Conservation (phyloP, 37 sponge, comb jelly and placozoan genomes). For the Haliclona indistincta region DNA sequence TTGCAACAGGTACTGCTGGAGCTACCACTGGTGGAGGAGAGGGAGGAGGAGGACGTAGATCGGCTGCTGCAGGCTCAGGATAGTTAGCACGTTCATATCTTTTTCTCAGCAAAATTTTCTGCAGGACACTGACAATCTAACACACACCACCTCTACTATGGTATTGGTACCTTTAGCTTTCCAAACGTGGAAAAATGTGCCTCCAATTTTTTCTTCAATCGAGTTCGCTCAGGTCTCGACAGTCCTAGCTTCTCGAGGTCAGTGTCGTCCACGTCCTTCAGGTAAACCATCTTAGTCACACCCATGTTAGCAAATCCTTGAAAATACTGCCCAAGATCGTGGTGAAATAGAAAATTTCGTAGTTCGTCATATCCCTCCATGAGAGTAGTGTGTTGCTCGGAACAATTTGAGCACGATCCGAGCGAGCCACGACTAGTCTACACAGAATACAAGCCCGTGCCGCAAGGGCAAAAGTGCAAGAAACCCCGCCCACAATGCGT, state of each 20-base stretch:
- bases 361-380: not conserved
- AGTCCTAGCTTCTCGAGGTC: constrained; percentile 52
- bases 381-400: no score
- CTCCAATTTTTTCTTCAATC: constrained; percentile 48
- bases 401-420: no score
- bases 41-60: no score
- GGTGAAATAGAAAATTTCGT: constrained; percentile 56
- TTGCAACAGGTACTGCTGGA: no score
- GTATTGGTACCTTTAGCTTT: constrained; percentile 24
- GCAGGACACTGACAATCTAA: not conserved
- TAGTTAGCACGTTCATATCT: no score
- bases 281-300: constrained; percentile 37
- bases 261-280: constrained; percentile 50
- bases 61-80: no score
- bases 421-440: no score
- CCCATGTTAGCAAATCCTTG: constrained; percentile 30
- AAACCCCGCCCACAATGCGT: no score
- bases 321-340: constrained; percentile 45
- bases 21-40: no score
- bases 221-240: constrained; percentile 31
- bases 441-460: no score
- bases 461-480: no score
- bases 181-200: constrained; percentile 41
- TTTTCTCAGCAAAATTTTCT: no score
- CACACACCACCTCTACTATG: not conserved